These are phyloP conservation scores for Aphelocoma coerulescens DNA, from an alignment of 2,113 vertebrate species.

Conservation along the genomic window DNA sequence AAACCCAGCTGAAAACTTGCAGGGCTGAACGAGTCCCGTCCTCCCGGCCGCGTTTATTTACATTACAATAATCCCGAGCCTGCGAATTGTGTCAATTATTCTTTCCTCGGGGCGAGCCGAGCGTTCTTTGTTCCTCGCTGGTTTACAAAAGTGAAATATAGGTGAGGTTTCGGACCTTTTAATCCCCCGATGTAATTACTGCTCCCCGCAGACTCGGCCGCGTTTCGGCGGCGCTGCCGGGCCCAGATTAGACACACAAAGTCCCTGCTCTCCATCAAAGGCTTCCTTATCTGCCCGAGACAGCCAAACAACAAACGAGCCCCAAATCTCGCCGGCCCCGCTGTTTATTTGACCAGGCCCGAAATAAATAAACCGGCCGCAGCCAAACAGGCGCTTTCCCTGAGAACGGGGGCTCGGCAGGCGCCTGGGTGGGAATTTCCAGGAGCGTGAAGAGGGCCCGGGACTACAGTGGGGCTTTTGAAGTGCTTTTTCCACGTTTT, in stretches of 20 bases:
- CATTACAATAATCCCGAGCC: constrained; percentile 30
- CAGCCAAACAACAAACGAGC: constrained; percentile 73
- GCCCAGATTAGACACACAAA: constrained; percentile 74
- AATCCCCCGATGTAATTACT: constrained; percentile 78
- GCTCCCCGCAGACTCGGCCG: constrained; percentile 69
- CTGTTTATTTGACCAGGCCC: constrained; percentile 38
- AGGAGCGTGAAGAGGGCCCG: not conserved
- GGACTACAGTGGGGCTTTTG: constrained; percentile 9
- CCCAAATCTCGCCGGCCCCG: constrained; percentile 2
- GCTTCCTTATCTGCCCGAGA: constrained; percentile 65
- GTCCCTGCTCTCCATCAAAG: constrained; percentile 67
- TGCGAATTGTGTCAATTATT: constrained; percentile 28
- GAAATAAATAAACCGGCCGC: constrained; percentile 19
- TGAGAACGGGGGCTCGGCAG: constrained; percentile 40
- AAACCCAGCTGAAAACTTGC: not conserved
- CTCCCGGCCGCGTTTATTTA: constrained; percentile 30
- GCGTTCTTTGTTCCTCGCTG: constrained; percentile 40
- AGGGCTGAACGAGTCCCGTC: not conserved
- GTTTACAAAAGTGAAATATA: constrained; percentile 57
- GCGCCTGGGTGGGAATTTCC: constrained; percentile 32
- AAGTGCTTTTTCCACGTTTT: constrained; percentile 41
- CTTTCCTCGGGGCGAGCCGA: constrained; percentile 32
- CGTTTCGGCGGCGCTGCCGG: constrained; percentile 66
- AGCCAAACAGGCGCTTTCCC: constrained; percentile 5
- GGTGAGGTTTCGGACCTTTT: constrained; percentile 68